Base-by-base conservation (phyloP, 2,113 vertebrate species). In the Bostrychus sinensis region DNA sequence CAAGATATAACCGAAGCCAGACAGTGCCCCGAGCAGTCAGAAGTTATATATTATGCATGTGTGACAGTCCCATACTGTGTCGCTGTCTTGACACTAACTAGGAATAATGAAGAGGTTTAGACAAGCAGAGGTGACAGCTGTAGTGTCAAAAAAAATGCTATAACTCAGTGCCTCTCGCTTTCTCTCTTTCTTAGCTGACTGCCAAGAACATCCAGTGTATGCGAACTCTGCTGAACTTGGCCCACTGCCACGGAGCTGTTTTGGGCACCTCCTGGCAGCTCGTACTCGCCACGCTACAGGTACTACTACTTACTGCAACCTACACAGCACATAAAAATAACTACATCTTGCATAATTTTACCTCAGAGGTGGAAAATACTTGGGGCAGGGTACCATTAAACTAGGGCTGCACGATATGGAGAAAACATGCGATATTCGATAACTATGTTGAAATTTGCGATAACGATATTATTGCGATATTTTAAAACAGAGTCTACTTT, bases 191-290 rank as follows among this genome's bases (percentile, higher is more conserved):
- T 72, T 73, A 98, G 97, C 91, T 99, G 60, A 99, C 97, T 17
- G 96, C 96, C 53, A 99, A 99, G 92, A 99, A 99, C 87, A 98
- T 99, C 84, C 97, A 99, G 85, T 98, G 96, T 83, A 99, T 99
- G 97, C 93, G 96, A 55, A 99, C 96, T 0, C 91, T 99, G 69
- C 88, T 99, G 81, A 99, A 95, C 68, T 88, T 99, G 87, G 97
- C 97, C 5, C 97, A 99, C 75, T 99, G 96, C 85, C 96, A 99
- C 2, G 97, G 97, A 3, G 93, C 94, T 1, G 93, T 96, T 73
- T 94, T 99, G 81, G 97, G 97, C 75, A 96, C 95, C 32, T 98
- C 97, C 0, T 99, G 97, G 97, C 97, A 99, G 78, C 94, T 99
- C 77, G 97, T 97, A 12, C 91, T 99, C 79, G 96, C 96, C 75